Percentiles rank a stretch among this genome's conserved stretches.
These are phyloP conservation scores for Axis porcinus DNA, from an alignment of 2,113 vertebrate genomes.

Conservation along the genomic window DNA sequence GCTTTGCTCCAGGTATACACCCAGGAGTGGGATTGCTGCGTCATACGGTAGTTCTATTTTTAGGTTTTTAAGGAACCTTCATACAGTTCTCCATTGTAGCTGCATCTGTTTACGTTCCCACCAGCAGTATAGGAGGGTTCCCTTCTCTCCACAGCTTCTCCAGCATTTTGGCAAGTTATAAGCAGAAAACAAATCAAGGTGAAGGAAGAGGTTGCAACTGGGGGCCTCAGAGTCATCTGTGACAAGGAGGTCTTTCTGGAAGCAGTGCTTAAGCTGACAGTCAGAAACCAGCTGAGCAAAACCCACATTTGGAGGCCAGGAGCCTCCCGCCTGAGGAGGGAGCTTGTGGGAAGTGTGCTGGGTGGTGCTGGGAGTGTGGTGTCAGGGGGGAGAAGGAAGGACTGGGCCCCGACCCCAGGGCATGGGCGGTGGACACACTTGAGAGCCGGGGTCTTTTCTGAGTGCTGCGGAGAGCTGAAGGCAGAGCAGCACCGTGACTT, in stretches of 20 bases:
- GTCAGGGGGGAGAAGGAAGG: background rate
- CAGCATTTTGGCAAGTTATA: background rate
- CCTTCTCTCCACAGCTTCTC: background rate
- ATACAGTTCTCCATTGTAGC: background rate
- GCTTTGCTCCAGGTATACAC: background rate
- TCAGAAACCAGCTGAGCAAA: background rate
- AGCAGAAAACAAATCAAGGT: background rate
- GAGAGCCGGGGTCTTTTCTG: background rate
- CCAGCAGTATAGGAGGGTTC: background rate
- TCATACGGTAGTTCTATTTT: background rate
- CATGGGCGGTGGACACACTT: rapidly evolving
- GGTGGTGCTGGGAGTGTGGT: rapidly evolving
- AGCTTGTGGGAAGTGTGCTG: background rate
- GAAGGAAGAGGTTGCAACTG: background rate
- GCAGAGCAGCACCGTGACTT: background rate
- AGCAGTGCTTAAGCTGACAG: background rate
- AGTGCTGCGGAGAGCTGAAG: background rate
- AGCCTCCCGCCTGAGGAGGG: background rate
- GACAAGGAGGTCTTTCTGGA: background rate
- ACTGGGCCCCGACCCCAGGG: background rate
- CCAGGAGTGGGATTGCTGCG: background rate
- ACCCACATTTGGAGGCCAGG: background rate
- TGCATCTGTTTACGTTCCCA: background rate
- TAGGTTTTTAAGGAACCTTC: background rate
- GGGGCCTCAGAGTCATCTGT: background rate